A percentile compares a stretch with the other conserved stretches of the same genome.
These are phyloP conservation scores for Megamerina dolium DNA, from an alignment of 2,888 invertebrate species.

Conservation along the genomic window DNA sequence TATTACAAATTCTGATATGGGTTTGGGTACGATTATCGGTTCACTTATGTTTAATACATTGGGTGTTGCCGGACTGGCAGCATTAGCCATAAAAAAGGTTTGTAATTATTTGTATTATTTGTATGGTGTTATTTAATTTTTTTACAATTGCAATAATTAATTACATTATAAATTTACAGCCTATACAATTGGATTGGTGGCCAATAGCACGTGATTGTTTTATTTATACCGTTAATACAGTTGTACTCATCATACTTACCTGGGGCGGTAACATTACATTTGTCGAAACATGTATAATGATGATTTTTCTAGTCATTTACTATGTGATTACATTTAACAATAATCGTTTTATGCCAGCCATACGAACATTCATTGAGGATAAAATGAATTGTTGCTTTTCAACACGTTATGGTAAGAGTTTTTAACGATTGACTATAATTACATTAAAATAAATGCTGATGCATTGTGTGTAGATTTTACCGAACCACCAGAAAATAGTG, in stretches of 20 bases:
- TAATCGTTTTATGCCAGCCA: conserved; percentile 50
- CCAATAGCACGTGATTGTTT: conserved; percentile 75
- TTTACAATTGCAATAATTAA: too few relatives aligned
- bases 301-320: conserved; percentile 68
- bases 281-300: conserved; percentile 70
- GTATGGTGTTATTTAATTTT: not conserved
- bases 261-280: conserved; percentile 75
- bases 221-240: conserved; percentile 69
- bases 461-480: conserved; percentile 43
- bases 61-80: conserved; percentile 76
- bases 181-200: conserved; percentile 70
- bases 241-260: conserved; percentile 63
- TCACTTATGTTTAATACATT: conserved; percentile 83
- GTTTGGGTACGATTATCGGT: conserved; percentile 82
- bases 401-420: conserved; percentile 42
- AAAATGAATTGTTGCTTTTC: conserved; percentile 46
- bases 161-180: conserved; percentile 51
- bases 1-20: conserved; percentile 75
- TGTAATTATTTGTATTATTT: conserved; percentile 2
- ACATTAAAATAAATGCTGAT: not conserved
- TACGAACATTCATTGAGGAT: conserved; percentile 45
- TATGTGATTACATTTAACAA: conserved; percentile 69
- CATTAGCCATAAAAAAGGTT: conserved; percentile 67
- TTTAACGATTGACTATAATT: not conserved
- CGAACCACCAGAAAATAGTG: conserved; percentile 45